These are phyloP conservation scores for Sialis fuliginosa DNA, from an alignment of 2,888 invertebrate species.

Conservation along the genomic window DNA sequence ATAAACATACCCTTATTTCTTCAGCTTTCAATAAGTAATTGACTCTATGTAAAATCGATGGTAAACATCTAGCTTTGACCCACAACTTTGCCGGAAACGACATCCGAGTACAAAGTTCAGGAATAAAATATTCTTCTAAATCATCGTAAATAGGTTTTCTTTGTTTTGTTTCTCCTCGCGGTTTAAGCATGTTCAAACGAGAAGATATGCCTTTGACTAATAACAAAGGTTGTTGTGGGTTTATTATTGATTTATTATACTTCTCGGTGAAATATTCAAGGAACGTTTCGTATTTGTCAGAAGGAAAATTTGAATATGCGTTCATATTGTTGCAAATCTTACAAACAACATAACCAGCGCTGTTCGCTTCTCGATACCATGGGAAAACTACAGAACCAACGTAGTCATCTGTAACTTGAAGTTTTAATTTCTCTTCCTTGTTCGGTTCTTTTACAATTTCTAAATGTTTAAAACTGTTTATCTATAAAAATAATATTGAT, in stretches of 20 bases:
- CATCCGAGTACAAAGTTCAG: conserved; percentile 68
- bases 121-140: conserved; percentile 54
- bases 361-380: conserved; percentile 47
- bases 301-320: conserved; percentile 49
- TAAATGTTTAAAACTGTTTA: conserved; percentile 14
- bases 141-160: conserved; percentile 31
- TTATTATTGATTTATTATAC: conserved; percentile 46
- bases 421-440: conserved; percentile 28
- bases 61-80: conserved; percentile 70
- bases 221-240: conserved; percentile 55
- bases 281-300: conserved; percentile 39
- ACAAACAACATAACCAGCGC: conserved; percentile 45
- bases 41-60: conserved; percentile 66
- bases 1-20: conserved; percentile 29
- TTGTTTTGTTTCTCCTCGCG: conserved; percentile 24
- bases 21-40: conserved; percentile 52
- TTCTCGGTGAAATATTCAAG: conserved; percentile 58
- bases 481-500: no score
- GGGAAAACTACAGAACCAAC: conserved; percentile 65
- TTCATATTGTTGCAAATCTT: conserved; percentile 45
- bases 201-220: conserved; percentile 54
- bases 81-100: conserved; percentile 59
- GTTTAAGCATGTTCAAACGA: conserved; percentile 40
- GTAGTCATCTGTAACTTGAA: conserved; percentile 42
- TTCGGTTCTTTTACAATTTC: conserved; percentile 24